phyloP scores from a whole-genome alignment of 2,797 vertebrate species.

The Atherinosoma microstoma region DNA sequence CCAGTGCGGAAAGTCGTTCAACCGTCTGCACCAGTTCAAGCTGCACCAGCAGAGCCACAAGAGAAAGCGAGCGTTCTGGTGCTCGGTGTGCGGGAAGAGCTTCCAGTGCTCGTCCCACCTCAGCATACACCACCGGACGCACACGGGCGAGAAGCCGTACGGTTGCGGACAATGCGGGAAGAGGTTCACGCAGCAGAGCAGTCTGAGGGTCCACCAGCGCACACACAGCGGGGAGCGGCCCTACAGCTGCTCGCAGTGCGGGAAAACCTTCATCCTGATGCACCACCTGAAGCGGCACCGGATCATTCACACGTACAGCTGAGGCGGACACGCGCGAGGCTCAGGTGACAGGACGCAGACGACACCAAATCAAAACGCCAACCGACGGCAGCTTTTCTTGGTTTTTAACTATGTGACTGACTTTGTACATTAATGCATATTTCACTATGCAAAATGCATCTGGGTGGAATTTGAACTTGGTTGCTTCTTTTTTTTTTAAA shows the following conservation, averaged over 20 bases:
- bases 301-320: conserved; percentile 78
- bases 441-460: conserved; percentile 67
- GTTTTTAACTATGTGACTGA: conserved; percentile 5
- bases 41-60: conserved; percentile 81
- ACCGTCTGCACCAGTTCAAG: conserved; percentile 78
- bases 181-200: conserved; percentile 84
- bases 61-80: conserved; percentile 78
- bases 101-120: conserved; percentile 83
- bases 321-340: not conserved
- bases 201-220: conserved; percentile 81
- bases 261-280: conserved; percentile 82
- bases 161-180: conserved; percentile 80
- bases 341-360: conserved; percentile 10
- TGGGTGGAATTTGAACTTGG: conserved; percentile 39
- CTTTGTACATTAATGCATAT: conserved; percentile 58
- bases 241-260: conserved; percentile 80
- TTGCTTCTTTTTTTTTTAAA: conserved; percentile 14
- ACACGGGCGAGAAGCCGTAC: conserved; percentile 83
- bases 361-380: conserved; percentile 26
- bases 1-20: conserved; percentile 78
- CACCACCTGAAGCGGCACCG: conserved; percentile 80
- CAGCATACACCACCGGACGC: conserved; percentile 81
- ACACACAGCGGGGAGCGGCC: conserved; percentile 82
- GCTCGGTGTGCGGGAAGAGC: conserved; percentile 80
- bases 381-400: conserved; percentile 5